phyloP scores from a whole-genome alignment of 2,888 invertebrate genomes.

The Choristoneura rosaceana region DNA sequence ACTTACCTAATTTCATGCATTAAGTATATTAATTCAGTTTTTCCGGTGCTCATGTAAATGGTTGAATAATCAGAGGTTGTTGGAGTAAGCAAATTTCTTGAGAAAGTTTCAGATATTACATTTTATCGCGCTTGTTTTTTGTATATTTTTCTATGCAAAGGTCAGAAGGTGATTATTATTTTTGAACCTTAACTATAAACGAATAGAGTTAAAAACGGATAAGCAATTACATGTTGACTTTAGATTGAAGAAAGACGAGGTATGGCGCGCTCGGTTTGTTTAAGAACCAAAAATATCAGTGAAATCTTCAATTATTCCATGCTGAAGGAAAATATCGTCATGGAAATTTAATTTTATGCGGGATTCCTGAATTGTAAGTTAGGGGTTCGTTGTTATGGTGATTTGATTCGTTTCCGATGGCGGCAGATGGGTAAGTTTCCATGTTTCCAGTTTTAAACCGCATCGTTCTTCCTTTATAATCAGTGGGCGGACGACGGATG shows the following conservation, averaged over 20 bases:
- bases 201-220: constrained; percentile 4
- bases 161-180: background rate
- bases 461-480: too few relatives aligned
- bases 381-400: background rate
- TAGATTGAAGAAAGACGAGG: background rate
- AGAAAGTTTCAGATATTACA: background rate
- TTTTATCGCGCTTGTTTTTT: background rate
- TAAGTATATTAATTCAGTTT: background rate
- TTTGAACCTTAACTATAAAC: background rate
- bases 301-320: constrained; percentile 1
- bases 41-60: background rate
- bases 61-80: background rate
- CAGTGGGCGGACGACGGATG: too few relatives aligned
- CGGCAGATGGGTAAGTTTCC: background rate
- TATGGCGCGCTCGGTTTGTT: background rate
- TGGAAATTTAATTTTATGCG: constrained; percentile 3
- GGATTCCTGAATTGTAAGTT: constrained; percentile 2
- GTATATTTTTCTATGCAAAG: background rate
- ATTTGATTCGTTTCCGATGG: background rate
- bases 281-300: constrained; percentile 2
- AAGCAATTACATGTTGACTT: constrained; percentile 2
- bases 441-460: too few relatives aligned
- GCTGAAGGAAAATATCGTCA: background rate
- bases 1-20: background rate
- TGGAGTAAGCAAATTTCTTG: background rate